These are phyloP conservation scores for Dicrurus megarhynchus DNA, from an alignment of 2,113 vertebrate species.

Conservation along the genomic window DNA sequence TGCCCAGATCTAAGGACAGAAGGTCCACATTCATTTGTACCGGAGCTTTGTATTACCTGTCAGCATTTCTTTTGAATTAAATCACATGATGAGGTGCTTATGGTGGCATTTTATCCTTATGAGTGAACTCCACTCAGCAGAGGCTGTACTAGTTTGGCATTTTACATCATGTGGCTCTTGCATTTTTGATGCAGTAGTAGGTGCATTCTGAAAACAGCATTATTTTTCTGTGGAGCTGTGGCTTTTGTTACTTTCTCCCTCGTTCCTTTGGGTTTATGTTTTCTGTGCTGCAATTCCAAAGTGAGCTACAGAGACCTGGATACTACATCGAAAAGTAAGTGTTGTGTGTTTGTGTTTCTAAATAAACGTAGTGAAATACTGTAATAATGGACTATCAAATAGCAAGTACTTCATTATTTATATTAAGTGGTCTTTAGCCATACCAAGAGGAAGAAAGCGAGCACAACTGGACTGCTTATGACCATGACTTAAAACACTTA, in stretches of 20 bases:
- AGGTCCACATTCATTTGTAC: not conserved
- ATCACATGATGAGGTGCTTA: not conserved
- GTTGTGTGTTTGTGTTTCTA: slow-evolving; percentile 22
- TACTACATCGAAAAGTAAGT: slow-evolving; percentile 11
- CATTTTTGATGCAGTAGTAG: not conserved
- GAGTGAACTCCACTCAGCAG: not conserved
- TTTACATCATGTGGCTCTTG: not conserved
- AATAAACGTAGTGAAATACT: not conserved
- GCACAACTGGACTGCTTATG: not conserved
- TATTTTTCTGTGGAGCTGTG: not conserved
- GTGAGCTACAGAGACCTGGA: slow-evolving; percentile 40
- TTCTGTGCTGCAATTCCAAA: slow-evolving; percentile 32
- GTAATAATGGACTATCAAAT: not conserved
- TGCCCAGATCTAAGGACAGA: rapidly evolving
- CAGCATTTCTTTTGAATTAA: not conserved
- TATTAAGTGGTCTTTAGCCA: not conserved
- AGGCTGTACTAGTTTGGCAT: not conserved
- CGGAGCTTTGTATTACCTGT: rapidly evolving
- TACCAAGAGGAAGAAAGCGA: not conserved
- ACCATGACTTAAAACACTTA: not conserved
- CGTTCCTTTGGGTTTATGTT: not conserved
- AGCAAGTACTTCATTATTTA: slow-evolving; percentile 7
- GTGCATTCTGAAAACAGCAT: not conserved
- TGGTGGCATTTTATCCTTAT: not conserved
- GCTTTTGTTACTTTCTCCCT: not conserved